A percentile compares a stretch with the other conserved stretches of the same genome.
phyloP scores from a whole-genome alignment of 2,113 vertebrate genomes.

The Datnioides undecimradiatus region DNA sequence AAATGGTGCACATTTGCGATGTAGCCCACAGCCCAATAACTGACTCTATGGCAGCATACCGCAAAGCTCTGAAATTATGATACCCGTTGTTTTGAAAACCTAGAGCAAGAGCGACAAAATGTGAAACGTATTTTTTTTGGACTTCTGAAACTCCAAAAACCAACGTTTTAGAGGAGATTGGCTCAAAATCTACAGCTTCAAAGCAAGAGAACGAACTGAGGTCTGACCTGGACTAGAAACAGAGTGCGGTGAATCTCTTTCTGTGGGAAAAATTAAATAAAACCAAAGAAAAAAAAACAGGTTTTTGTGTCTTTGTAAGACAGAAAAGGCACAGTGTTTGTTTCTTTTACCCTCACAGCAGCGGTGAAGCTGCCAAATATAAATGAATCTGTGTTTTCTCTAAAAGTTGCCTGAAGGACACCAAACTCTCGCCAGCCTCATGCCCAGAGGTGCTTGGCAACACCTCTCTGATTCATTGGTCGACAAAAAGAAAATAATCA shows the following conservation, averaged over 20 bases:
- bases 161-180: too few species aligned
- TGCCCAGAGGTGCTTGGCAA: not conserved
- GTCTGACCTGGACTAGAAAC: not conserved
- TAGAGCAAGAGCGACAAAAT: too few species aligned
- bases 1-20: not conserved
- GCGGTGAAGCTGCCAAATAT: not conserved
- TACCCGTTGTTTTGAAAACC: too few species aligned
- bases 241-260: not conserved
- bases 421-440: not conserved
- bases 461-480: constrained; percentile 42
- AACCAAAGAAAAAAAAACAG: too few species aligned
- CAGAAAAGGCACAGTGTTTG: not conserved
- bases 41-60: too few species aligned
- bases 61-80: too few species aligned
- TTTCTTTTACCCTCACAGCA: not conserved
- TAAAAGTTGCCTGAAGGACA: constrained; percentile 38
- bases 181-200: too few species aligned
- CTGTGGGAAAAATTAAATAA: not conserved
- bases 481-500: constrained; percentile 51
- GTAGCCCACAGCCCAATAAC: too few species aligned
- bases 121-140: too few species aligned
- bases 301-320: too few species aligned
- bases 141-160: too few species aligned
- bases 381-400: constrained; percentile 3
- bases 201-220: not conserved